Conservation (phyloP, 2,797 vertebrate genomes). For the Pipistrellus kuhlii region DNA sequence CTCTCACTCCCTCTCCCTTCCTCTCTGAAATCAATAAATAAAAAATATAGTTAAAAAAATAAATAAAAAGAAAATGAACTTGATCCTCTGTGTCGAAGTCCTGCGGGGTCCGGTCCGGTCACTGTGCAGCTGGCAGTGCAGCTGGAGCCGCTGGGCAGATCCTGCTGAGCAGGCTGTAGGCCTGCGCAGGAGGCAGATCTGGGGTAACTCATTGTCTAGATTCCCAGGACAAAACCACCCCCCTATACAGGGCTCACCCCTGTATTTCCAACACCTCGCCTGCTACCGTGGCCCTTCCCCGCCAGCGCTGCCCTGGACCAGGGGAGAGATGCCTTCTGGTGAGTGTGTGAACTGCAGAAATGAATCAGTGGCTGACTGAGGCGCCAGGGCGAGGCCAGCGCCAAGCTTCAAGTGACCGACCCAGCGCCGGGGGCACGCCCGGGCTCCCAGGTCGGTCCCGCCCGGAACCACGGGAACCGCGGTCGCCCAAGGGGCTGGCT, state of each 20-base stretch:
- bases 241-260: neutral
- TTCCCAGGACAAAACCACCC: neutral
- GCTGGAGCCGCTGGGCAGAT: neutral
- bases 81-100: neutral
- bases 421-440: conserved; percentile 34
- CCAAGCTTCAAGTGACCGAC: neutral
- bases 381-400: neutral
- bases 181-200: neutral
- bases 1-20: no score
- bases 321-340: neutral
- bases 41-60: no score
- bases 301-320: neutral
- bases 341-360: conserved; percentile 28
- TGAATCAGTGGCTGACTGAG: neutral
- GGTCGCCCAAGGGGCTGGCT: conserved; percentile 77
- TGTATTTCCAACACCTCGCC: conserved; percentile 3
- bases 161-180: neutral
- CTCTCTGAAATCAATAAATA: no score
- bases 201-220: neutral
- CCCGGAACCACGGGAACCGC: no score
- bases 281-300: neutral
- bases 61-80: neutral
- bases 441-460: neutral
- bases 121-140: neutral
- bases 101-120: neutral